phyloP scores from a whole-genome alignment of 2,113 vertebrate genomes.

The Glaucomys volans region DNA sequence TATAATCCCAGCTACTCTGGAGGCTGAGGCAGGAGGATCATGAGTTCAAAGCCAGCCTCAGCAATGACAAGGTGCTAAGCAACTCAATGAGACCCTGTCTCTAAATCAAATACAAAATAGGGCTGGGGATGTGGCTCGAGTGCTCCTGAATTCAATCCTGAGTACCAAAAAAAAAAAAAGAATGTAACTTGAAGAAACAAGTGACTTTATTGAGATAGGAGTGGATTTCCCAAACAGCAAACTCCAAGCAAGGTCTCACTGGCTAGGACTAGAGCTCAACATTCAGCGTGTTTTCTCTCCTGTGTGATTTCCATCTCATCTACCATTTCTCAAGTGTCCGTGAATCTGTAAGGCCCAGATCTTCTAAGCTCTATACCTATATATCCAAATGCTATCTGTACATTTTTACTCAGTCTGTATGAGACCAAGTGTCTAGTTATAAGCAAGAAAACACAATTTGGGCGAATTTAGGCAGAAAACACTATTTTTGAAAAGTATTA shows the following conservation, averaged over 20 bases:
- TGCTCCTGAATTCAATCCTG: too few relatives aligned
- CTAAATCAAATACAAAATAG: too few relatives aligned
- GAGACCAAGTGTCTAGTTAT: neutral
- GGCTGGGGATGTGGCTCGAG: too few relatives aligned
- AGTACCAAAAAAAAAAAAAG: too few relatives aligned
- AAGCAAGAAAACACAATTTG: neutral
- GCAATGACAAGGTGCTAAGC: too few relatives aligned
- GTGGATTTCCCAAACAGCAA: neutral
- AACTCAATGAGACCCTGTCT: too few relatives aligned
- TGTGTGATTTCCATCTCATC: neutral
- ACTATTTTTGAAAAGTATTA: neutral
- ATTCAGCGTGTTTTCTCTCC: neutral
- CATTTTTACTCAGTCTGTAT: neutral
- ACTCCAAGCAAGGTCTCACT: neutral
- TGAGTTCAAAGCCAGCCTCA: too few relatives aligned
- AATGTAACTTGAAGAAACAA: too few relatives aligned
- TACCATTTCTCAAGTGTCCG: neutral
- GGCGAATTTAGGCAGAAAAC: neutral
- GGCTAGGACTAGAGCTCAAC: neutral
- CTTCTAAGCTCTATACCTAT: neutral
- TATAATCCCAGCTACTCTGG: too few relatives aligned
- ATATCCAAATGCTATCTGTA: neutral
- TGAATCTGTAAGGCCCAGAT: neutral
- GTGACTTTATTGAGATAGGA: neutral
- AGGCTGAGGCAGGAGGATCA: too few relatives aligned